A percentile compares a stretch with the other conserved stretches of the same genome.
These are phyloP conservation scores for Plutella xylostella DNA, from an alignment of 2,888 invertebrate species.

Conservation along the genomic window DNA sequence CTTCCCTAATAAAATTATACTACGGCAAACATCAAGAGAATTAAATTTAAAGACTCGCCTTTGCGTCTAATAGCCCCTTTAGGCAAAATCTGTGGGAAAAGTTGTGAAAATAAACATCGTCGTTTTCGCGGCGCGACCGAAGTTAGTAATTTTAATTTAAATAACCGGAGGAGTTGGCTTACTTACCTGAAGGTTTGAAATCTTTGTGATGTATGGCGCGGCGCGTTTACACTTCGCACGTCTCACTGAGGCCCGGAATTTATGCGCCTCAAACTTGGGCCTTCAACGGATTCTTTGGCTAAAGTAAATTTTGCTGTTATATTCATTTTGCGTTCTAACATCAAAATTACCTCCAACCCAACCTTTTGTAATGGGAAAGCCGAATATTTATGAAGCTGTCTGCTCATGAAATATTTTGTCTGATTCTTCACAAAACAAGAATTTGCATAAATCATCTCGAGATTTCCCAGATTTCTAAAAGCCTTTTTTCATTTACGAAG, in stretches of 20 bases:
- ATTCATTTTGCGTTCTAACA: neutral
- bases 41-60: conserved; percentile 29
- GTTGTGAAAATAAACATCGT: conserved; percentile 21
- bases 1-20: conserved; percentile 33
- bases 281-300: neutral
- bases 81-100: conserved; percentile 16
- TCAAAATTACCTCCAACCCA: too few relatives aligned
- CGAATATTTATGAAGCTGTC: too few relatives aligned
- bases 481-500: too few relatives aligned
- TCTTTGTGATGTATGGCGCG: conserved; percentile 10
- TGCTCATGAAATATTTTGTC: too few relatives aligned
- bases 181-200: conserved; percentile 9
- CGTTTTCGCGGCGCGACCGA: conserved; percentile 14
- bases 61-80: conserved; percentile 21
- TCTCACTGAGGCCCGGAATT: conserved; percentile 2
- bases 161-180: conserved; percentile 14
- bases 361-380: too few relatives aligned
- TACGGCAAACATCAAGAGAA: conserved; percentile 26
- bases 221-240: conserved; percentile 8
- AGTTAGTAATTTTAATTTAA: conserved; percentile 27
- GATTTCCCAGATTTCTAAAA: too few relatives aligned
- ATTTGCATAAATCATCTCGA: too few relatives aligned
- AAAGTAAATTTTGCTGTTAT: neutral
- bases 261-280: neutral
- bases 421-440: too few relatives aligned